Conservation (phyloP, 2,113 vertebrate genomes). For the Seriola quinqueradiata region DNA sequence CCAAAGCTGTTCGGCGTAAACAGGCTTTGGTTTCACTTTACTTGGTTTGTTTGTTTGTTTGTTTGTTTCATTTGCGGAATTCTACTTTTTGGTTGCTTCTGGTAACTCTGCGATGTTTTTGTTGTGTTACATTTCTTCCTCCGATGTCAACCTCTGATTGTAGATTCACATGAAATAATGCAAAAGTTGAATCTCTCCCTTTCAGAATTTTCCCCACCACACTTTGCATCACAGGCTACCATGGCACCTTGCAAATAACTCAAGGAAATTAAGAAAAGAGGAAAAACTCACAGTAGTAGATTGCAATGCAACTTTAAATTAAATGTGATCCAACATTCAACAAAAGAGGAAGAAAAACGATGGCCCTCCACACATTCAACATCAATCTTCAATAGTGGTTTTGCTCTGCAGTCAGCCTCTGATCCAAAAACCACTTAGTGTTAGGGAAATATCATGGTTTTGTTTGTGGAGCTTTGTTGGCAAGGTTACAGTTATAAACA, state of each 20-base stretch:
- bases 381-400: constrained; percentile 8
- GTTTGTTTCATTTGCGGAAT: background rate
- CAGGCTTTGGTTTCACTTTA: too few species aligned
- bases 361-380: background rate
- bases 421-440: background rate
- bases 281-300: background rate
- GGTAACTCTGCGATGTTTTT: background rate
- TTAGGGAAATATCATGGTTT: background rate
- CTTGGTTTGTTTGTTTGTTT: background rate
- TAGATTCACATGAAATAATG: background rate
- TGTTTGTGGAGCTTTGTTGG: background rate
- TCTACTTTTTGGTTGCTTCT: background rate
- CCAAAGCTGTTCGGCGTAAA: background rate
- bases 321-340: constrained; percentile 4
- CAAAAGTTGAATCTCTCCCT: background rate
- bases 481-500: background rate
- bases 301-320: constrained; percentile 18
- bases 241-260: constrained; percentile 4
- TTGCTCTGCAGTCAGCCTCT: constrained; percentile 7
- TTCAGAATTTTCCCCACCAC: background rate
- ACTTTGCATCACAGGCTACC: constrained; percentile 6
- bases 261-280: background rate
- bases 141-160: background rate
- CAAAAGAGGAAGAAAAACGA: constrained; percentile 28
- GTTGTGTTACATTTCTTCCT: background rate